Evolutionary conservation across 2,797 vertebrate species (phyloP).

Genomic region (Acanthurus tractus): DNA sequence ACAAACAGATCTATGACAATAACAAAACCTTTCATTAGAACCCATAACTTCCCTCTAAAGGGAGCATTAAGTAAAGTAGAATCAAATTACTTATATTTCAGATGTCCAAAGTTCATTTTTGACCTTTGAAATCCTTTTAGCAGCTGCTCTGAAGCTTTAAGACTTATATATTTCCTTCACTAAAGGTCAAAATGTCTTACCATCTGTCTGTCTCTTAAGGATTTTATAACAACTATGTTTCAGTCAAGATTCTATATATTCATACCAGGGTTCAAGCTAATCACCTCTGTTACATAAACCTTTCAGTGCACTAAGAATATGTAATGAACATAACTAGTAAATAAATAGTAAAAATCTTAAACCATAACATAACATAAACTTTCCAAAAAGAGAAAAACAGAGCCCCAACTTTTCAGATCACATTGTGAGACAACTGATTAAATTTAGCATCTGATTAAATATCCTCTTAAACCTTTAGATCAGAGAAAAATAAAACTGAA

Average conservation of each 20-base stretch:
- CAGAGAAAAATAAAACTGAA: neutral
- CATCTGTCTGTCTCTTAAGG: neutral
- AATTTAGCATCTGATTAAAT: neutral
- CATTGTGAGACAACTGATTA: neutral
- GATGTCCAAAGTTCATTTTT: too few species aligned
- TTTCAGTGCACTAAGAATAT: neutral
- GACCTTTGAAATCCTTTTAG: too few species aligned
- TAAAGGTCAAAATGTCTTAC: too few species aligned
- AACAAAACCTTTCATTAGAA: neutral
- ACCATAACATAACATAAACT: neutral
- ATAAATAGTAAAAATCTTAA: neutral
- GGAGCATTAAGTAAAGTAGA: too few species aligned
- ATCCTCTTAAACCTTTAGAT: neutral
- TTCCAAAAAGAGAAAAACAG: neutral
- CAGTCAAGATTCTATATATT: neutral
- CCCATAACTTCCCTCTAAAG: too few species aligned
- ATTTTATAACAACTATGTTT: neutral
- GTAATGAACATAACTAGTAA: neutral
- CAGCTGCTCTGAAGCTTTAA: too few species aligned
- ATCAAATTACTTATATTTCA: too few species aligned
- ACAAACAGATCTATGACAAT: neutral
- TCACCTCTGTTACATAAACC: neutral
- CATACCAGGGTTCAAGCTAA: neutral
- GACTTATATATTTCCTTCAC: too few species aligned
- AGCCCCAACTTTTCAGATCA: neutral